Percentiles rank a stretch among this genome's conserved stretches.
Evolutionary conservation across 2,113 vertebrate species (phyloP).

Genomic region (Epinephelus moara): DNA sequence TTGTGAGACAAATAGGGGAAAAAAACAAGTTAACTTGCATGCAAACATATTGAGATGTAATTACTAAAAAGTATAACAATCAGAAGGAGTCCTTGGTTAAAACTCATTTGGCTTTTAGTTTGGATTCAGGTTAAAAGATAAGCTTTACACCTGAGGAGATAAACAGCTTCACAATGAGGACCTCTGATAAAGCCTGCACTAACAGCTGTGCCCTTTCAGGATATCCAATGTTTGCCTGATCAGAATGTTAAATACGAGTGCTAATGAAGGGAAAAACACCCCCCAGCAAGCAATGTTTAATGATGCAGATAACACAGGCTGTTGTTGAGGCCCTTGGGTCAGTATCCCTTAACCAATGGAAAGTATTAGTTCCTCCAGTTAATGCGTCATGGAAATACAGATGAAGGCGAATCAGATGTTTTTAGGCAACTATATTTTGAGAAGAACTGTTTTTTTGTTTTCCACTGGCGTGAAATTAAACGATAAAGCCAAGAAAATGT

Average conservation of each 20-base stretch:
- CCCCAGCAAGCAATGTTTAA: conserved; percentile 55
- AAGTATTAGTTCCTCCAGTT: conserved; percentile 1
- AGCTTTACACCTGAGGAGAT: not conserved
- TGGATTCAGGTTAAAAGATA: conserved; percentile 37
- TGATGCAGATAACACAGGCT: conserved; percentile 57
- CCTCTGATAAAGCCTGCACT: conserved; percentile 41
- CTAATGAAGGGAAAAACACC: conserved; percentile 57
- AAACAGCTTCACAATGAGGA: conserved; percentile 36
- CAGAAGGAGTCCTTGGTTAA: not conserved
- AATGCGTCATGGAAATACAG: conserved; percentile 5
- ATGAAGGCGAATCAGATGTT: conserved; percentile 1
- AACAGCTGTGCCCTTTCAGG: conserved; percentile 53
- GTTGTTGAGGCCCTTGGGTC: conserved; percentile 37
- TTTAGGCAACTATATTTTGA: not conserved
- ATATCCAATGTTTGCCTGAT: conserved; percentile 61
- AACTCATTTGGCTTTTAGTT: conserved; percentile 2
- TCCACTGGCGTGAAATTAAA: not conserved
- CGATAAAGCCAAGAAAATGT: not conserved
- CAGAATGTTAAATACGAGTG: conserved; percentile 74
- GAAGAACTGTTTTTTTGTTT: not conserved
- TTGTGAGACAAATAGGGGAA: not conserved
- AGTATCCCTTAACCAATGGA: conserved; percentile 15
- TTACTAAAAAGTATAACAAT: not conserved
- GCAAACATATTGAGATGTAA: not conserved
- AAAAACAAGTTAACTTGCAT: not conserved